Evolutionary conservation across 2,797 vertebrate species (phyloP).

Genomic region (Mormyrops attenuatus): DNA sequence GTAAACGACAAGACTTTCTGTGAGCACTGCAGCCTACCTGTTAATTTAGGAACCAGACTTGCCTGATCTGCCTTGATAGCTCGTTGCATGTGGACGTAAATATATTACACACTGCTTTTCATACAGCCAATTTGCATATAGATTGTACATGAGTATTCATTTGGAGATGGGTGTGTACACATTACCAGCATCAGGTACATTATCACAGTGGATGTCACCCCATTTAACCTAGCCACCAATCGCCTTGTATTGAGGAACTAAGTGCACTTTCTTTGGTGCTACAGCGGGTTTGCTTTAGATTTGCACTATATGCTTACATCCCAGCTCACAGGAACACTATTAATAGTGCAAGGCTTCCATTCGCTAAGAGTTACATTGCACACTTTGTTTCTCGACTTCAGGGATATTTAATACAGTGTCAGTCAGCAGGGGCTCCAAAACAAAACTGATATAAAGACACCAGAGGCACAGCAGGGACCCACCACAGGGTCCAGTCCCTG

Average conservation of each 20-base stretch:
- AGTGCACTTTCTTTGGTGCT: neutral
- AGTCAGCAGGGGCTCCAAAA: neutral
- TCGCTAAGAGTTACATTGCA: neutral
- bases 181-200: neutral
- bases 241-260: neutral
- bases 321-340: neutral
- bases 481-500: neutral
- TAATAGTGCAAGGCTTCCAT: constrained; percentile 12
- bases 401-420: neutral
- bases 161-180: neutral
- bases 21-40: neutral
- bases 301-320: neutral
- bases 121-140: neutral
- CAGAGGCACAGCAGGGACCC: neutral
- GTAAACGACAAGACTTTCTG: neutral
- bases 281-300: neutral
- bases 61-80: neutral
- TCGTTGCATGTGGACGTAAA: neutral
- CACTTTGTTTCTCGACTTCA: neutral
- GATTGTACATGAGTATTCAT: neutral
- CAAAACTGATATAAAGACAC: neutral
- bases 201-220: neutral
- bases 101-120: neutral
- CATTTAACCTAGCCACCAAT: neutral
- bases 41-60: neutral